phyloP scores from a whole-genome alignment of 2,888 invertebrate species.

The Hypercompe scribonia region DNA sequence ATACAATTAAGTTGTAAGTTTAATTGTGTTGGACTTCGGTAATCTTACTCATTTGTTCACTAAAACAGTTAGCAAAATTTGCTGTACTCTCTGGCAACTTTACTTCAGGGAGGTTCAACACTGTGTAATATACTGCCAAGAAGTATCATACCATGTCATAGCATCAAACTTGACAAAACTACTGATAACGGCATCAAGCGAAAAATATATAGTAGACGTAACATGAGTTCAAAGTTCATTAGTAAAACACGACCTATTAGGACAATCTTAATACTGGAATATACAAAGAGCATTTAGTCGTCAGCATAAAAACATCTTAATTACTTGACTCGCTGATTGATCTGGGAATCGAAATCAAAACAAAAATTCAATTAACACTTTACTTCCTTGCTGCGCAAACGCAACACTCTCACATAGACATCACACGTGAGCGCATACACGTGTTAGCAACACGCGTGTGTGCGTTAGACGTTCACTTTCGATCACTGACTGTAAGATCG shows the following conservation, averaged over 20 bases:
- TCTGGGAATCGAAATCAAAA: background rate
- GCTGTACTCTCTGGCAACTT: too few relatives aligned
- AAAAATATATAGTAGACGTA: background rate
- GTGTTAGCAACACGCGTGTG: constrained; percentile 34
- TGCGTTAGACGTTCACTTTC: constrained; percentile 74
- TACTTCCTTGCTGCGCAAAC: constrained; percentile 63
- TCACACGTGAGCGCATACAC: constrained; percentile 41
- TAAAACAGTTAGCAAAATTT: too few relatives aligned
- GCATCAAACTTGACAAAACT: too few relatives aligned
- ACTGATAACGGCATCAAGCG: too few relatives aligned
- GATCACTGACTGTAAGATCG: constrained; percentile 62
- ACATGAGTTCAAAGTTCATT: background rate
- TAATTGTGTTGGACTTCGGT: too few relatives aligned
- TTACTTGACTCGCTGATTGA: background rate
- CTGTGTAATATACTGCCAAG: too few relatives aligned
- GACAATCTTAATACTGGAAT: background rate
- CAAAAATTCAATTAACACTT: constrained; percentile 18
- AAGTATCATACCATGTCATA: too few relatives aligned
- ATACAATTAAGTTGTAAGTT: too few relatives aligned
- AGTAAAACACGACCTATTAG: background rate
- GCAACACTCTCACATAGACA: constrained; percentile 48
- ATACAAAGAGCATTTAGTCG: background rate
- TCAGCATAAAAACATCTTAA: background rate
- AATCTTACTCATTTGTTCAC: too few relatives aligned
- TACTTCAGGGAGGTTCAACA: too few relatives aligned